Percentiles rank a stretch among this genome's conserved stretches.
phyloP scores from a whole-genome alignment of 2,113 vertebrate genomes.

The Serilophus lunatus region DNA sequence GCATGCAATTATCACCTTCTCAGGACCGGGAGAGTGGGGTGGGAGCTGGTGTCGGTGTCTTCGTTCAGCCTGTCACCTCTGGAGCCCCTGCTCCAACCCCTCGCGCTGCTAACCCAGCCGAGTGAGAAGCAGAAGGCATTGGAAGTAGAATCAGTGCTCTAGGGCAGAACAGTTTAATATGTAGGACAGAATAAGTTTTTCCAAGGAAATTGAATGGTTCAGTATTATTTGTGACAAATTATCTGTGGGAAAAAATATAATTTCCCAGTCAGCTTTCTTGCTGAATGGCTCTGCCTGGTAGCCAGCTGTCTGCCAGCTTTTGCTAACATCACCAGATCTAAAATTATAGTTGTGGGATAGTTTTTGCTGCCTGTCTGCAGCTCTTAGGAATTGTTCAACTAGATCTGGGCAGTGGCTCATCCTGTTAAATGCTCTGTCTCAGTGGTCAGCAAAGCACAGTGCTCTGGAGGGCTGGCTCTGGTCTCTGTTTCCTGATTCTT shows the following conservation, averaged over 20 bases:
- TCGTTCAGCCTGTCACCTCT: neutral
- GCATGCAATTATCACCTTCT: neutral
- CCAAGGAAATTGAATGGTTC: neutral
- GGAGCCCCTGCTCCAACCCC: neutral
- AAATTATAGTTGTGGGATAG: neutral
- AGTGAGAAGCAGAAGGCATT: neutral
- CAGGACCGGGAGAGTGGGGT: neutral
- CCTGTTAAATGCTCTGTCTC: neutral
- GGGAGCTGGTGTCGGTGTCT: neutral
- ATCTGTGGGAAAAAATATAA: neutral
- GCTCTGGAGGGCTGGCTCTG: neutral
- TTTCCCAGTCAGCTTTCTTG: constrained; percentile 31
- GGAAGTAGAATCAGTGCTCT: neutral
- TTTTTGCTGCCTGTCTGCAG: neutral
- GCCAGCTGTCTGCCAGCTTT: constrained; percentile 16
- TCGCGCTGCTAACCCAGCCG: neutral
- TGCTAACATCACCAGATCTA: constrained; percentile 13
- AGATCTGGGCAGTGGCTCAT: neutral
- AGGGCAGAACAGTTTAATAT: neutral
- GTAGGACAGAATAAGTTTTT: neutral
- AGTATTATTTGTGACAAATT: constrained; percentile 4
- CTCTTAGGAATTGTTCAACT: neutral
- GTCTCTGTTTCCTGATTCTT: neutral
- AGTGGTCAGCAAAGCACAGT: neutral
- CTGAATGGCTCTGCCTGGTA: neutral